These are phyloP conservation scores for Nephotettix cincticeps DNA, from an alignment of 1,140 invertebrate species.

Conservation along the genomic window DNA sequence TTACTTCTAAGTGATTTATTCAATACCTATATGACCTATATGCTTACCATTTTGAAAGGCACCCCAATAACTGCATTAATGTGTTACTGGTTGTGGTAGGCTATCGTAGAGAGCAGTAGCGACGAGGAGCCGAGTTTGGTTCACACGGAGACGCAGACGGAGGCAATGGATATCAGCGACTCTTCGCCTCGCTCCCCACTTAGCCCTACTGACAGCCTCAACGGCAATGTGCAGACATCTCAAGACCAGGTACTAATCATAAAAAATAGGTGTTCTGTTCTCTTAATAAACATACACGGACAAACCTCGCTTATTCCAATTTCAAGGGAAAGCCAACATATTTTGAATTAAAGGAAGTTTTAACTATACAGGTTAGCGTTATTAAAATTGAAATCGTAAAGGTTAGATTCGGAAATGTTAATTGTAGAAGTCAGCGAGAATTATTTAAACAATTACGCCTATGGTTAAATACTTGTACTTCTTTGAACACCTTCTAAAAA, in stretches of 20 bases:
- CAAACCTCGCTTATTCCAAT: slow-evolving; percentile 4
- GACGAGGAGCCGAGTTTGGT: slow-evolving; percentile 25
- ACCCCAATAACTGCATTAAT: not conserved
- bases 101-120: slow-evolving; percentile 6
- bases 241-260: not conserved
- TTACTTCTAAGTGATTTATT: too few species aligned
- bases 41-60: too few species aligned
- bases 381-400: too few species aligned
- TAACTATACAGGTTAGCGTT: too few species aligned
- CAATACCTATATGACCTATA: too few species aligned
- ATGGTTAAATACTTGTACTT: too few species aligned
- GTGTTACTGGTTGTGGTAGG: not conserved
- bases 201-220: slow-evolving; percentile 36
- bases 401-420: too few species aligned
- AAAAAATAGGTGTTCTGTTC: not conserved
- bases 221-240: slow-evolving; percentile 30
- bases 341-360: too few species aligned
- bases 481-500: too few species aligned
- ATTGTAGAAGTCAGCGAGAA: too few species aligned
- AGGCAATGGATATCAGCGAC: slow-evolving; percentile 41
- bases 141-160: slow-evolving; percentile 47
- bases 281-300: too few species aligned
- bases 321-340: not conserved
- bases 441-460: too few species aligned
- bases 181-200: slow-evolving; percentile 24